A percentile compares a stretch with the other conserved stretches of the same genome.
Conservation (phyloP, 2,113 vertebrate species). For the Canis aureus region DNA sequence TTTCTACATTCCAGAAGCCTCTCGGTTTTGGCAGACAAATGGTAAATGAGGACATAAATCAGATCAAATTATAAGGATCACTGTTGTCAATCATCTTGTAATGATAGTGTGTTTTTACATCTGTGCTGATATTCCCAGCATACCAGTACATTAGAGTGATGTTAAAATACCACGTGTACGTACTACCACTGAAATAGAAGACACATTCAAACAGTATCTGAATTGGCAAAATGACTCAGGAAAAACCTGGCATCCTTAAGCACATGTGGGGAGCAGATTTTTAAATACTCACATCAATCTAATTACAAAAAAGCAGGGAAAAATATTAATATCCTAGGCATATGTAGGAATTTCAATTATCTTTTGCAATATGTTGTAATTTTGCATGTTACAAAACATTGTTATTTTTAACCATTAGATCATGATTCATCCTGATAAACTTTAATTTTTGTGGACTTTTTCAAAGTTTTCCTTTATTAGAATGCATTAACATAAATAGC, state of each 20-base stretch:
- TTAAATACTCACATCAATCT: constrained; percentile 77
- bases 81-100: not conserved
- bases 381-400: constrained; percentile 77
- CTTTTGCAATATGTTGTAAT: constrained; percentile 74
- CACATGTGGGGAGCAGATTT: constrained; percentile 79
- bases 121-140: not conserved
- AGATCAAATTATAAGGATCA: not conserved
- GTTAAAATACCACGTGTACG: not conserved
- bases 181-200: not conserved
- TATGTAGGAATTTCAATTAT: constrained; percentile 75
- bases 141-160: not conserved
- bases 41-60: not conserved
- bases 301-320: constrained; percentile 79
- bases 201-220: not conserved
- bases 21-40: not conserved
- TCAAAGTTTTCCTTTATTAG: constrained; percentile 50
- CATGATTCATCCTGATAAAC: constrained; percentile 59
- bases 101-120: not conserved
- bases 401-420: constrained; percentile 70
- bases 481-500: constrained; percentile 37
- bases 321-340: constrained; percentile 76
- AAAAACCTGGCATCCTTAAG: constrained; percentile 69
- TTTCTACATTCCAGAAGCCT: not conserved
- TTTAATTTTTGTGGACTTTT: constrained; percentile 53
- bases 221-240: constrained; percentile 65